Base-by-base conservation (phyloP, 2,797 vertebrate genomes). In the Arctocebus calabarensis region DNA sequence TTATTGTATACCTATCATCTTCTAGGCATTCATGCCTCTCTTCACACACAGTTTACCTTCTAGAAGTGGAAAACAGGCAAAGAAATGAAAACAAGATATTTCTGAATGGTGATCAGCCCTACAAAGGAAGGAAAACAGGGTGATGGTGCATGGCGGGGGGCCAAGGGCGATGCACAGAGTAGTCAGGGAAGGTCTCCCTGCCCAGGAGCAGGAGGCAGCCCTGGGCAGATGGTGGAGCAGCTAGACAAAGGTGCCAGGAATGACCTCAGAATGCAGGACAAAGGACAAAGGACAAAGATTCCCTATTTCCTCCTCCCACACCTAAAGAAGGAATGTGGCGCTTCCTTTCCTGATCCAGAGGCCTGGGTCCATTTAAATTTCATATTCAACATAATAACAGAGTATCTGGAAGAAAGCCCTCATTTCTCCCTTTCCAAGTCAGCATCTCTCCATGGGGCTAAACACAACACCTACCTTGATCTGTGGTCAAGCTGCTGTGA, bases 381-480 rank as follows among this genome's bases (percentile, higher is more conserved):
- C 25, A 75, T 86, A 75, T 91, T 88, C 92, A 94, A 81, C 66
- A 29, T 57, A 90, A 85, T 90, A 90, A 93, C 43, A 82, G 55
- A 88, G 48, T 43, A 22, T 70, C 61, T 90, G 52, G 29, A 57
- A 85, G 45, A 92, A 96, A 92, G 37, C 29, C 27, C 12, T 78
- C 22, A 61, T 75, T 82, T 92, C 22, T 90, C 52, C 48, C 6
- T 95, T 74, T 64, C 45, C 0, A 0, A 93, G 74, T 62, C 43
- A 96, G 13, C 37, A 45, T 74, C 52, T 84, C 73, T 96, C 37
- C 37, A 32, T 0, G 0, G 78, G 23, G 6, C 66, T 94, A 86
- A 94, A 92, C 16, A 75, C 62, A 93, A 90, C 27, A 59, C 73
- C 45, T 92, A 59, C 48, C 52, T 95, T 96, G 87, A 84, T 89